These are phyloP conservation scores for Acanthaster planci DNA, from an alignment of 35 echinoderm and acorn worm species.

Conservation along the genomic window DNA sequence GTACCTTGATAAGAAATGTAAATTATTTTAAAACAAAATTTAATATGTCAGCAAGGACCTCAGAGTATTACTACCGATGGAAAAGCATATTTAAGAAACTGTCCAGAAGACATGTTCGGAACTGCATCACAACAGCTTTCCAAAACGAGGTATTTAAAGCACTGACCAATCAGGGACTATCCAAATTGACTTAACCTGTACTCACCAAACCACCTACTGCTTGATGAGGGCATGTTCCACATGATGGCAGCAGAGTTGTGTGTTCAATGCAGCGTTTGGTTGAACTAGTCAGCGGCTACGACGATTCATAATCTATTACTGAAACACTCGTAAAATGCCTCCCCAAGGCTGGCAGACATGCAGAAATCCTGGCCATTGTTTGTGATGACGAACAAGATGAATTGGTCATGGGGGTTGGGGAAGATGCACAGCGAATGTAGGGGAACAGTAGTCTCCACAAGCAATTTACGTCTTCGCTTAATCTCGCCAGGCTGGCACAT, in stretches of 20 bases:
- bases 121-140: too few relatives aligned
- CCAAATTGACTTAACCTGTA: not conserved
- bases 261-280: not conserved
- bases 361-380: not conserved
- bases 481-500: not conserved
- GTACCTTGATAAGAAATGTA: too few relatives aligned
- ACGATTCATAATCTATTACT: not conserved
- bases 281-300: not conserved
- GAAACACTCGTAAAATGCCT: slow-evolving; percentile 7
- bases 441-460: too few relatives aligned
- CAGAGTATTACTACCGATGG: too few relatives aligned
- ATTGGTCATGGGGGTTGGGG: not conserved
- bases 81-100: too few relatives aligned
- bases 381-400: not conserved
- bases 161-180: too few relatives aligned
- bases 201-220: slow-evolving; percentile 1
- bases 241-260: not conserved
- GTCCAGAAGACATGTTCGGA: too few relatives aligned
- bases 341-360: not conserved
- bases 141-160: too few relatives aligned
- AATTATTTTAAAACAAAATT: too few relatives aligned
- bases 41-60: too few relatives aligned
- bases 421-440: not conserved
- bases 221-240: not conserved
- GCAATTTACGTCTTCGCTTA: not conserved